Percentiles rank a stretch among this genome's conserved stretches.
phyloP scores from a whole-genome alignment of 2,113 vertebrate genomes.

The Andinoacara biseriatus region DNA sequence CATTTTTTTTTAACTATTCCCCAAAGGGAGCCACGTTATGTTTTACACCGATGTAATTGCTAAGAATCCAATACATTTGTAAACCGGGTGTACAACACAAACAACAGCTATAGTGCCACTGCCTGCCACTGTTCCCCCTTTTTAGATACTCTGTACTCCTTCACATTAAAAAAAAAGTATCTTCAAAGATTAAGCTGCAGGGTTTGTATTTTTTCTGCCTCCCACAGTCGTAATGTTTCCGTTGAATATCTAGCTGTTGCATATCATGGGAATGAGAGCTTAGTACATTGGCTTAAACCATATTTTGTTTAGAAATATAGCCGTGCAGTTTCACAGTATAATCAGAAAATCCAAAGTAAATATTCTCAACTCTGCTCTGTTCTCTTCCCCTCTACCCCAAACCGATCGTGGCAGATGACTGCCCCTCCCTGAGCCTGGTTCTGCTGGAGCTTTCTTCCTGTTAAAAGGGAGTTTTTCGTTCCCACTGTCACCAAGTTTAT shows the following conservation, averaged over 20 bases:
- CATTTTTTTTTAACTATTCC: slow-evolving; percentile 7
- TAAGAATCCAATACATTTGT: slow-evolving; percentile 10
- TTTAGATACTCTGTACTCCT: not conserved
- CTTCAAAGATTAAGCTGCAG: not conserved
- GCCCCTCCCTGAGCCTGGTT: no score
- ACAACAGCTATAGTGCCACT: not conserved
- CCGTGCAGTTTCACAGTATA: not conserved
- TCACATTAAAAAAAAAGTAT: not conserved
- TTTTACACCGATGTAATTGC: not conserved
- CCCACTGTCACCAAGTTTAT: no score
- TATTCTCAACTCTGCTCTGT: not conserved
- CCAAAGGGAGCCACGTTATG: not conserved
- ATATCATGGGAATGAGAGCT: not conserved
- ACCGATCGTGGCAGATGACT: no score
- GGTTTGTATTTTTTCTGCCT: not conserved
- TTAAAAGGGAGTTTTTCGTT: no score
- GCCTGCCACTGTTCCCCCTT: not conserved
- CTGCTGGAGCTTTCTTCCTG: no score
- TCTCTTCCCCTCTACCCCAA: no score
- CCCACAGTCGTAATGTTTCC: not conserved
- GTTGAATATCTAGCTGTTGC: not conserved
- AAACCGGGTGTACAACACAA: not conserved
- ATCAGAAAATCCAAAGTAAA: not conserved
- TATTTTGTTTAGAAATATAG: slow-evolving; percentile 1
- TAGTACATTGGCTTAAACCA: not conserved